phyloP scores from a whole-genome alignment of 2,888 invertebrate species.

The Lamellibrachia satsuma region DNA sequence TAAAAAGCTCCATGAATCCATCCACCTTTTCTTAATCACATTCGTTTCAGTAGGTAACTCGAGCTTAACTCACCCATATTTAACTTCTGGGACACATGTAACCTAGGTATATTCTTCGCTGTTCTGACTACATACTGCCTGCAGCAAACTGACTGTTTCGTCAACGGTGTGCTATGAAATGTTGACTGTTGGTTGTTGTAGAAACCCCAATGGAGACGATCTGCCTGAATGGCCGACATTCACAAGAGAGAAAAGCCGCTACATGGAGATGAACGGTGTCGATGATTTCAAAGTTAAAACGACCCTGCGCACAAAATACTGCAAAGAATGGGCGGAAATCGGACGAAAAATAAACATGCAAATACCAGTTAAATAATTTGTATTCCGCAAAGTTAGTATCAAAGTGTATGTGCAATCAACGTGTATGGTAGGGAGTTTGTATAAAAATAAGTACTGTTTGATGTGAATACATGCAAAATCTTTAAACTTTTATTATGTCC shows the following conservation, averaged over 20 bases:
- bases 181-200: slow-evolving; percentile 31
- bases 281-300: neutral
- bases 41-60: too few relatives aligned
- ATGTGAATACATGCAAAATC: neutral
- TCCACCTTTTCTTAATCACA: too few relatives aligned
- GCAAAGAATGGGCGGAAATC: slow-evolving; percentile 32
- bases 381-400: neutral
- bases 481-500: too few relatives aligned
- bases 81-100: too few relatives aligned
- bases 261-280: slow-evolving; percentile 34
- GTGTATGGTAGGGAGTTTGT: neutral
- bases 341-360: neutral
- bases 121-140: too few relatives aligned
- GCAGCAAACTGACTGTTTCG: neutral
- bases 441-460: neutral
- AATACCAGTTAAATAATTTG: neutral
- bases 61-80: too few relatives aligned
- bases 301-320: slow-evolving; percentile 32
- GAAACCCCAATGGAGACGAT: slow-evolving; percentile 42
- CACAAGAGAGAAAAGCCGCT: slow-evolving; percentile 21
- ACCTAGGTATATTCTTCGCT: too few relatives aligned
- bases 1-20: too few relatives aligned
- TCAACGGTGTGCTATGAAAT: neutral
- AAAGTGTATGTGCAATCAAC: neutral
- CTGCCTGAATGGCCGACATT: slow-evolving; percentile 40